phyloP scores from a whole-genome alignment of 1,140 invertebrate genomes.

The Apis laboriosa region DNA sequence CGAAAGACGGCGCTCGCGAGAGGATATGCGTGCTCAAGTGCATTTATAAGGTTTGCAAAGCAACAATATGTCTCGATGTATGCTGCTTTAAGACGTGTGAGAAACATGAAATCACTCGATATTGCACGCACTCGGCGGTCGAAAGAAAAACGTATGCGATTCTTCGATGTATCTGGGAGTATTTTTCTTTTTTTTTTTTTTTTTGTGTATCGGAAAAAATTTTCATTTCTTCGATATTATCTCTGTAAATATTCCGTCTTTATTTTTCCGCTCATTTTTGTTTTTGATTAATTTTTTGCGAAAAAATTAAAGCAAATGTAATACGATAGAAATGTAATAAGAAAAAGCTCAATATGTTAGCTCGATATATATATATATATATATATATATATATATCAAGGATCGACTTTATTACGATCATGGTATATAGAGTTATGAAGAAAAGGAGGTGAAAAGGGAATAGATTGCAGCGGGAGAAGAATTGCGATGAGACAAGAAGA shows the following conservation, averaged over 20 bases:
- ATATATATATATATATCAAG: too few species aligned
- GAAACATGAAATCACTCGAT: constrained; percentile 13
- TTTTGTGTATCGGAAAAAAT: neutral
- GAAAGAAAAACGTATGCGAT: constrained; percentile 7
- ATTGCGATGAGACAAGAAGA: neutral
- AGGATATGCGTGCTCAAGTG: constrained; percentile 17
- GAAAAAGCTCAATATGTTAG: too few species aligned
- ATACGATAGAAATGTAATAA: neutral
- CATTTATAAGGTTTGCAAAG: constrained; percentile 4
- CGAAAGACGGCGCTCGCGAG: constrained; percentile 12
- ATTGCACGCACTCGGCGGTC: neutral
- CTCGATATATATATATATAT: too few species aligned
- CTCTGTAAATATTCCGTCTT: neutral
- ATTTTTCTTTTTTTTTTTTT: neutral
- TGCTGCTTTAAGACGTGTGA: neutral
- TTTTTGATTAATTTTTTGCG: neutral
- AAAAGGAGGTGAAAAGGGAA: too few species aligned
- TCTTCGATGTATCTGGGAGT: neutral
- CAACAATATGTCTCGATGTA: neutral
- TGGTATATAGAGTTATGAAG: neutral
- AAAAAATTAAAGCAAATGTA: neutral
- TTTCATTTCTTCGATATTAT: neutral
- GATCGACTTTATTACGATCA: neutral
- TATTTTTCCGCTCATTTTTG: neutral
- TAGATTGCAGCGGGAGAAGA: too few species aligned